phyloP scores from a whole-genome alignment of 2,113 vertebrate species.

The Anarhynchus alexandrinus region DNA sequence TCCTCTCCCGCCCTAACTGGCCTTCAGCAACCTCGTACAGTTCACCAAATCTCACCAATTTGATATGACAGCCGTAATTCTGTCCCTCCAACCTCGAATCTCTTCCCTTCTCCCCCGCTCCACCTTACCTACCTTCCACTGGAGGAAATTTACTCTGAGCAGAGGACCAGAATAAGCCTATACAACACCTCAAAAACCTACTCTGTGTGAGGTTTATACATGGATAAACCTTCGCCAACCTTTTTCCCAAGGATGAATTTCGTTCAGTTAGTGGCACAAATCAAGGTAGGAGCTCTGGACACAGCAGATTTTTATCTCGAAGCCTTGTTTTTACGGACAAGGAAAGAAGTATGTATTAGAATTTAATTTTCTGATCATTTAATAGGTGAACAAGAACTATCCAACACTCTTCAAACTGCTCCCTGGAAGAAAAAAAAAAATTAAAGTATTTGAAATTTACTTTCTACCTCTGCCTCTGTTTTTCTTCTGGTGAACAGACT shows the following conservation, averaged over 20 bases:
- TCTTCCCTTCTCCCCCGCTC: not conserved
- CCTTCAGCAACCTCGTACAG: not conserved
- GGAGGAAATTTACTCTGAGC: too few species aligned
- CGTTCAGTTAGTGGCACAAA: not conserved
- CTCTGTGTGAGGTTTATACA: not conserved
- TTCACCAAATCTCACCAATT: not conserved
- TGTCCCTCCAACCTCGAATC: not conserved
- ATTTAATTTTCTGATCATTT: not conserved
- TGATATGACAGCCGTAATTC: rapidly evolving
- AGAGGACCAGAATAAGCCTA: not conserved
- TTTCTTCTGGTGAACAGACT: not conserved
- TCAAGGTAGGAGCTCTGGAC: not conserved
- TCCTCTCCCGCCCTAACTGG: not conserved
- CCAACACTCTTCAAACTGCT: not conserved
- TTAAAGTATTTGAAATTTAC: not conserved
- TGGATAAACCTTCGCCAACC: not conserved
- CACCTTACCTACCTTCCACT: not conserved
- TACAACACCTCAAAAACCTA: not conserved
- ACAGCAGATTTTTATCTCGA: not conserved
- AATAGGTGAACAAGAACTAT: not conserved
- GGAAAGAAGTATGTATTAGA: not conserved
- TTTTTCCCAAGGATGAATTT: not conserved
- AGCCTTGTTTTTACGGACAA: not conserved
- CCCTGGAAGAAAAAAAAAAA: not conserved
- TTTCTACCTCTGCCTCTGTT: not conserved